Evolutionary conservation across 1,140 invertebrate genomes (phyloP).

Genomic region (Eriocheir sinensis): DNA sequence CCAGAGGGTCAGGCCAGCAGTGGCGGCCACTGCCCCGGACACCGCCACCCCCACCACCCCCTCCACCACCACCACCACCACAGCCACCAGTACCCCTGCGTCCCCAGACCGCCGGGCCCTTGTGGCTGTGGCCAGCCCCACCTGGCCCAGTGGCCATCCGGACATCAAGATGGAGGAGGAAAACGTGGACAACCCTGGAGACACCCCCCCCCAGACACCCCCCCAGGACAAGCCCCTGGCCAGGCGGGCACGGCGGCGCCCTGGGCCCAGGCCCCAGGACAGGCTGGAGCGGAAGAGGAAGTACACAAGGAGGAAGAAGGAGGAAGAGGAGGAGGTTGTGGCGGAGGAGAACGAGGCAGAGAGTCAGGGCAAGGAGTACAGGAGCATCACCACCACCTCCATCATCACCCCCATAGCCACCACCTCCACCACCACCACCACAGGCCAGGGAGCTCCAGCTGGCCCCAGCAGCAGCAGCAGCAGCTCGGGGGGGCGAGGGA

Average conservation of each 20-base stretch:
- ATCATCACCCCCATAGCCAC: background rate
- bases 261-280: slow-evolving; percentile 44
- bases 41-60: background rate
- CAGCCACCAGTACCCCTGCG: background rate
- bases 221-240: slow-evolving; percentile 38
- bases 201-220: slow-evolving; percentile 67
- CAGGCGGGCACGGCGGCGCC: slow-evolving; percentile 33
- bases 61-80: background rate
- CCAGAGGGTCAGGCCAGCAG: slow-evolving; percentile 40
- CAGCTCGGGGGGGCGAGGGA: slow-evolving; percentile 59
- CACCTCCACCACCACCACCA: background rate
- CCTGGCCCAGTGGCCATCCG: background rate
- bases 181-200: slow-evolving; percentile 62
- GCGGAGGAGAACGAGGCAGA: background rate
- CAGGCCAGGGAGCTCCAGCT: background rate
- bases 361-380: background rate
- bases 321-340: background rate
- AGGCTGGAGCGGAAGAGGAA: slow-evolving; percentile 60
- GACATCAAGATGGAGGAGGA: slow-evolving; percentile 55
- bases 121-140: background rate
- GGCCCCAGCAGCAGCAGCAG: background rate
- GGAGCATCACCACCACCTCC: background rate
- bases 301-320: slow-evolving; percentile 40
- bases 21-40: background rate
- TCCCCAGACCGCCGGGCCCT: background rate